A percentile compares a stretch with the other conserved stretches of the same genome.
These are phyloP conservation scores for Neogobius melanostomus DNA, from an alignment of 2,113 vertebrate species.

Conservation along the genomic window DNA sequence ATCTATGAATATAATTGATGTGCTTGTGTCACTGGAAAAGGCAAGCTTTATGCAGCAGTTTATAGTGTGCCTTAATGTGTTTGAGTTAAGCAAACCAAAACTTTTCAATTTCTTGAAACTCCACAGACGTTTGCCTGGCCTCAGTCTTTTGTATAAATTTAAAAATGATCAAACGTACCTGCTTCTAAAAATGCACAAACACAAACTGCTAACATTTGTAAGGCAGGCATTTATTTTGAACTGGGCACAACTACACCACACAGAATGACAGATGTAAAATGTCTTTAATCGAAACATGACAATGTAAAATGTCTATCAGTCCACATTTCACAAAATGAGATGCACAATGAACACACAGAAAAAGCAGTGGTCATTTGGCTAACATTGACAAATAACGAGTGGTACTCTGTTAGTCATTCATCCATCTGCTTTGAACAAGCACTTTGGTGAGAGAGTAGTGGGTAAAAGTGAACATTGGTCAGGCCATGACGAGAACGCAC, in stretches of 20 bases:
- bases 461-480: slow-evolving; percentile 64
- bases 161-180: too few relatives aligned
- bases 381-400: slow-evolving; percentile 67
- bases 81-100: background rate
- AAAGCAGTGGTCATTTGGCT: slow-evolving; percentile 76
- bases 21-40: too few relatives aligned
- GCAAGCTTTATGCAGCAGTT: background rate
- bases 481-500: slow-evolving; percentile 58
- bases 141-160: too few relatives aligned
- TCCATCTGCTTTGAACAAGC: slow-evolving; percentile 74
- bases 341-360: slow-evolving; percentile 60
- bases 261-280: slow-evolving; percentile 70
- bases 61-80: background rate
- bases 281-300: slow-evolving; percentile 68
- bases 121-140: too few relatives aligned
- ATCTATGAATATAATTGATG: background rate
- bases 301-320: slow-evolving; percentile 73
- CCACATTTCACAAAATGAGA: slow-evolving; percentile 72
- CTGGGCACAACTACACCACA: slow-evolving; percentile 76
- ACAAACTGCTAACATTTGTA: slow-evolving; percentile 65
- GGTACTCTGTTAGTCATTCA: slow-evolving; percentile 52
- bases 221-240: slow-evolving; percentile 89
- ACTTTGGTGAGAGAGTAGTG: slow-evolving; percentile 82
- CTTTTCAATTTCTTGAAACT: background rate
- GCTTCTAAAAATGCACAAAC: slow-evolving; percentile 25